Evolutionary conservation across 2,113 vertebrate species (phyloP).

Genomic region (Anser cygnoides): DNA sequence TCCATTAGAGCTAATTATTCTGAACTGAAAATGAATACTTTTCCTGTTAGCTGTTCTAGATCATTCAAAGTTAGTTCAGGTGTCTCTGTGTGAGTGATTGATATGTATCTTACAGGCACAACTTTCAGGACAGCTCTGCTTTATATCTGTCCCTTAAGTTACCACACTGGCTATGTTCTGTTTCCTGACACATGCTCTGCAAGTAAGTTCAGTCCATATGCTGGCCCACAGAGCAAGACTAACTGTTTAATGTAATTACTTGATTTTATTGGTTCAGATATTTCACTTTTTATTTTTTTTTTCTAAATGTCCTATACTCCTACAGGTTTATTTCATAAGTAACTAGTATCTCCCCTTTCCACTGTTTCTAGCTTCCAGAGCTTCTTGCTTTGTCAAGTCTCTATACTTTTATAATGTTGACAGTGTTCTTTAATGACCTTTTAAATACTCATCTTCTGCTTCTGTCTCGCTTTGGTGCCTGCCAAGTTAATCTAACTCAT

Average conservation of each 20-base stretch:
- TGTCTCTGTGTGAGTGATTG: neutral
- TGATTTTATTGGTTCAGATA: neutral
- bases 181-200: neutral
- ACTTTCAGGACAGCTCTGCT: neutral
- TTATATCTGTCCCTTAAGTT: neutral
- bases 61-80: neutral
- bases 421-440: neutral
- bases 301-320: neutral
- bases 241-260: neutral
- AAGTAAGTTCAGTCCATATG: neutral
- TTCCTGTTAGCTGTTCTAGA: neutral
- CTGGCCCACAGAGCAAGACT: neutral
- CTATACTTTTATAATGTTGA: neutral
- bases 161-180: accelerated
- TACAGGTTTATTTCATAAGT: neutral
- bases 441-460: neutral
- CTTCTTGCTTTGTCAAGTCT: neutral
- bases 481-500: neutral
- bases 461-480: neutral
- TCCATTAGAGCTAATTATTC: neutral
- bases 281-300: neutral
- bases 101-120: neutral
- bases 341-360: neutral
- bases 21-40: neutral
- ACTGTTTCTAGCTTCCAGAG: neutral